A percentile compares a stretch with the other conserved stretches of the same genome.
phyloP scores from a whole-genome alignment of 2,113 vertebrate genomes.

The Channa argus region DNA sequence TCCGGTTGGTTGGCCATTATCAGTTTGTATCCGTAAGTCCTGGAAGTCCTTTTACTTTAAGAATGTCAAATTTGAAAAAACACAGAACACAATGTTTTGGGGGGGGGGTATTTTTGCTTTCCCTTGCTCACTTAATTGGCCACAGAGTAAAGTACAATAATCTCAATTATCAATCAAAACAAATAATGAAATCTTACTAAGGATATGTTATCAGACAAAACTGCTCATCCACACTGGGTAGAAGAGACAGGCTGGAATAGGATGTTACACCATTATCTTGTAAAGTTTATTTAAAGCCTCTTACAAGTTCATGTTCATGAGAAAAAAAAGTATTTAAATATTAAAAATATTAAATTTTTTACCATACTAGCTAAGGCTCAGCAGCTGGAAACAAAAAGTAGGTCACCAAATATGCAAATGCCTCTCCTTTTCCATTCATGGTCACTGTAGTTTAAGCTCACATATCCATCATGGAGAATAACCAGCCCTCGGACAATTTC shows the following conservation, averaged over 20 bases:
- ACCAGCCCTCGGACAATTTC: neutral
- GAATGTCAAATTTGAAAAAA: too few species aligned
- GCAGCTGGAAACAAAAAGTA: slow-evolving; percentile 57
- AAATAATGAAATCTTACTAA: neutral
- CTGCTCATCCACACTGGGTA: neutral
- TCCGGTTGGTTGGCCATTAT: too few species aligned
- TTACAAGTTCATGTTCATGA: slow-evolving; percentile 3
- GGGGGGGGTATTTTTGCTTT: too few species aligned
- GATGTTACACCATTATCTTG: neutral
- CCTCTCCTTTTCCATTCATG: slow-evolving; percentile 18
- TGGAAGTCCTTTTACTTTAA: too few species aligned
- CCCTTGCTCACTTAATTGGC: too few species aligned
- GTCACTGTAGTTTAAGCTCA: slow-evolving; percentile 23
- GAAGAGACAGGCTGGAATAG: neutral
- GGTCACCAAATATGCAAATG: slow-evolving; percentile 54
- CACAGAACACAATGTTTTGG: too few species aligned
- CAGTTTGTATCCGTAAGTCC: too few species aligned
- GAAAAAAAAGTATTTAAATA: slow-evolving; percentile 26
- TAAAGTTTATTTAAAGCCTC: neutral
- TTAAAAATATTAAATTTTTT: slow-evolving; percentile 14
- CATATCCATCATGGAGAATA: neutral
- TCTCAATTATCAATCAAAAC: neutral
- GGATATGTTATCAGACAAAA: too few species aligned
- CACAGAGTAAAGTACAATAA: neutral
- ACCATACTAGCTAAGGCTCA: slow-evolving; percentile 9